Percentiles rank a stretch among this genome's conserved stretches.
Evolutionary conservation across 1,140 invertebrate species (phyloP).

Genomic region (Zaprionus vittiger): DNA sequence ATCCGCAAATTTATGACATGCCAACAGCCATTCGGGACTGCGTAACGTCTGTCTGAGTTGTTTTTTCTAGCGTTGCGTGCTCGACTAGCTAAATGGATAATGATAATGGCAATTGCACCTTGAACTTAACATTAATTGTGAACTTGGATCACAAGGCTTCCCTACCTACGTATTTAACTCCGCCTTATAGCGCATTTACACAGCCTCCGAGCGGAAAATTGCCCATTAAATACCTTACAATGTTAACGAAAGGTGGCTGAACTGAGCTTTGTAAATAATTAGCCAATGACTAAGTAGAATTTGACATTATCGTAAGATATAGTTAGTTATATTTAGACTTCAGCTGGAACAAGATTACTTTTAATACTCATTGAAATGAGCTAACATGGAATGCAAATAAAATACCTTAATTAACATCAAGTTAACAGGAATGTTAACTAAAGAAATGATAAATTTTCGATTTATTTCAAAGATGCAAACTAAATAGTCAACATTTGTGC

Average conservation of each 20-base stretch:
- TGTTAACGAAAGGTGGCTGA: background rate
- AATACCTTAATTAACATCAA: too few species aligned
- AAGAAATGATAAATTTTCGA: too few species aligned
- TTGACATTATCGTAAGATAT: background rate
- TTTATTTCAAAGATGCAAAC: too few species aligned
- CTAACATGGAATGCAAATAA: too few species aligned
- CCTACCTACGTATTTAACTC: constrained; percentile 15
- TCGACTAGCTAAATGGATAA: constrained; percentile 74
- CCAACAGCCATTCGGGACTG: constrained; percentile 73
- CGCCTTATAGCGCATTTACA: constrained; percentile 5
- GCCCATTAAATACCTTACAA: background rate
- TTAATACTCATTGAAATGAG: too few species aligned
- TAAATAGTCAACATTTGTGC: too few species aligned
- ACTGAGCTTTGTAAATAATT: background rate
- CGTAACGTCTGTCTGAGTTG: constrained; percentile 47
- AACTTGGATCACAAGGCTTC: background rate
- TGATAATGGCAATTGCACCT: constrained; percentile 77
- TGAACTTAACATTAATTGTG: constrained; percentile 72
- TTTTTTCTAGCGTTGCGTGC: constrained; percentile 46
- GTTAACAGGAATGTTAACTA: too few species aligned
- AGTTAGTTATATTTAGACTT: too few species aligned
- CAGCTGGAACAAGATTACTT: too few species aligned
- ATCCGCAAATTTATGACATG: constrained; percentile 81
- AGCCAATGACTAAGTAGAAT: background rate
- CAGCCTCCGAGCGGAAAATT: background rate